Percentiles rank a stretch among this genome's conserved stretches.
Evolutionary conservation across 2,888 invertebrate genomes (phyloP).

Genomic region (Flabesymbios commensalis): DNA sequence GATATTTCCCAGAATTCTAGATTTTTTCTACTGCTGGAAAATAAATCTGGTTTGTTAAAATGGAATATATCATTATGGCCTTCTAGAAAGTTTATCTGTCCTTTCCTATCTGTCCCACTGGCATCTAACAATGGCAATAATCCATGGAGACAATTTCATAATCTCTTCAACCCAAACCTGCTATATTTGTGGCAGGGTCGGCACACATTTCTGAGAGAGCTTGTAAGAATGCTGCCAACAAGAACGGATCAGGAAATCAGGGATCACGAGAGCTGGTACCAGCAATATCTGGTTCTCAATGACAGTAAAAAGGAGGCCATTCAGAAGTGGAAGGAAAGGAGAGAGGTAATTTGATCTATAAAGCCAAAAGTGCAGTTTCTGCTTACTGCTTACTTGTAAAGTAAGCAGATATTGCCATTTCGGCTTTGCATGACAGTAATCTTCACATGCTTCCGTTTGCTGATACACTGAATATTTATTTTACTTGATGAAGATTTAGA

Average conservation of each 20-base stretch:
- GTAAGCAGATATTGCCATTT: too few species aligned
- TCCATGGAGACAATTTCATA: too few species aligned
- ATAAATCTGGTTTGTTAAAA: too few species aligned
- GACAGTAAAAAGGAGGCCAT: conserved; percentile 59
- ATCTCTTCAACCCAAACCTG: background rate
- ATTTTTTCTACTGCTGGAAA: too few species aligned
- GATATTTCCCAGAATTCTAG: too few species aligned
- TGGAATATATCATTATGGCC: too few species aligned
- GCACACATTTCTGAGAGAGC: conserved; percentile 50
- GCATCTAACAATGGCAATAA: too few species aligned
- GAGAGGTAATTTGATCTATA: conserved; percentile 42
- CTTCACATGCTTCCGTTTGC: background rate
- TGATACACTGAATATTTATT: too few species aligned
- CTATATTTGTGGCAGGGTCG: conserved; percentile 41
- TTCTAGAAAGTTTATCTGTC: too few species aligned
- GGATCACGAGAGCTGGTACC: conserved; percentile 58
- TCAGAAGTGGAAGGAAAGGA: conserved; percentile 55
- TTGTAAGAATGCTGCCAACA: conserved; percentile 50
- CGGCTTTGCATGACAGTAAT: background rate
- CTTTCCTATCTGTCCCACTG: too few species aligned
- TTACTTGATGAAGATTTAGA: too few species aligned
- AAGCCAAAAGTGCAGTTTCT: background rate
- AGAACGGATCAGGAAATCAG: conserved; percentile 52
- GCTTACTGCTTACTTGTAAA: too few species aligned
- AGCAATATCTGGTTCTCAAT: conserved; percentile 51